phyloP scores from a whole-genome alignment of 1,140 invertebrate species.

The Nomia melanderi region DNA sequence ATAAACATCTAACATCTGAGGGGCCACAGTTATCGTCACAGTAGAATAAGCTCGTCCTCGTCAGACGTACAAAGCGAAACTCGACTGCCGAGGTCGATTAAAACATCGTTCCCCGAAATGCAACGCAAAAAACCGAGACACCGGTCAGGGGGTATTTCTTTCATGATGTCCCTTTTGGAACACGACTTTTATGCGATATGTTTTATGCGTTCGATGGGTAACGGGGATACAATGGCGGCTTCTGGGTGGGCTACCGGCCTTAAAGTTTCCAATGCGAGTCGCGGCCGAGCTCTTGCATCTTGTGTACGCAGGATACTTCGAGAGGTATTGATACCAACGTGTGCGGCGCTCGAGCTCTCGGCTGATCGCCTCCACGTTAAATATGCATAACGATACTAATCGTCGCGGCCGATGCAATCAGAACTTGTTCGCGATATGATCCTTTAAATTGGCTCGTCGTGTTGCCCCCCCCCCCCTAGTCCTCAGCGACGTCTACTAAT shows the following conservation, averaged over 20 bases:
- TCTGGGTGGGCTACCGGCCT: conserved; percentile 49
- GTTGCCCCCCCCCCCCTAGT: too few species aligned
- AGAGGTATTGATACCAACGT: conserved; percentile 14
- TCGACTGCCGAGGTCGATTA: too few species aligned
- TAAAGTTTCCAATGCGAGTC: conserved; percentile 30
- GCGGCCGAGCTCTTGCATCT: conserved; percentile 19
- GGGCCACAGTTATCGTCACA: too few species aligned
- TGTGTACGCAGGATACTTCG: conserved; percentile 12
- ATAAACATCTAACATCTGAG: too few species aligned
- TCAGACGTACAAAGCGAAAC: too few species aligned
- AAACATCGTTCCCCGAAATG: not conserved
- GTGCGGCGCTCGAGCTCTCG: not conserved
- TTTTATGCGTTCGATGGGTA: conserved; percentile 48
- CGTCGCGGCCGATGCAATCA: not conserved
- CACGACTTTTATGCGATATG: conserved; percentile 41
- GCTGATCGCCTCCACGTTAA: not conserved
- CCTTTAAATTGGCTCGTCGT: too few species aligned
- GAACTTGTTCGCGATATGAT: not conserved
- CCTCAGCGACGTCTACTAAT: too few species aligned
- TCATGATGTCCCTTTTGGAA: not conserved
- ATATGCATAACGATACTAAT: conserved; percentile 2
- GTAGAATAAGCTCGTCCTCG: too few species aligned
- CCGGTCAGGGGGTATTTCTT: not conserved
- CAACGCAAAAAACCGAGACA: not conserved
- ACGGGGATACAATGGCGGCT: conserved; percentile 46